Conservation (phyloP, 2,113 vertebrate species). For the Blennius ocellaris region DNA sequence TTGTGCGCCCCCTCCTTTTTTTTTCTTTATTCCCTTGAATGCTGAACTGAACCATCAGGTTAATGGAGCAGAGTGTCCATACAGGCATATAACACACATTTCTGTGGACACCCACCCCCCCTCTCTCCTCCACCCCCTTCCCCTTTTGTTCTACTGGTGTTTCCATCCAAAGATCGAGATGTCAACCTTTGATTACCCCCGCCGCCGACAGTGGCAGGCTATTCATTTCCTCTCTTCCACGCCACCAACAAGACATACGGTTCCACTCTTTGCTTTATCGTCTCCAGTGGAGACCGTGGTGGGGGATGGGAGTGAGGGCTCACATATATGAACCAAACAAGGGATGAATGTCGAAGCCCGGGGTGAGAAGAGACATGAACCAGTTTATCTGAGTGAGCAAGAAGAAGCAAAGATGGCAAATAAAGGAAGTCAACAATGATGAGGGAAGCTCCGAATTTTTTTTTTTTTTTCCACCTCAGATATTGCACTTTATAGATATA, state of each 20-base stretch:
- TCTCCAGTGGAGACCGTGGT: constrained; percentile 21
- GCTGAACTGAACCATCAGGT: constrained; percentile 48
- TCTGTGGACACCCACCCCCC: constrained; percentile 1
- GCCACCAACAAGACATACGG: constrained; percentile 63
- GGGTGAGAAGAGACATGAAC: constrained; percentile 59
- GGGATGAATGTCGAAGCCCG: constrained; percentile 56
- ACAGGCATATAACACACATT: constrained; percentile 22
- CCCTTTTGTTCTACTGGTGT: constrained; percentile 33
- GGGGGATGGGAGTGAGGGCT: constrained; percentile 60
- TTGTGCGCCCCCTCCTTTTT: constrained; percentile 24
- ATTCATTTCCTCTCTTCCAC: constrained; percentile 40
- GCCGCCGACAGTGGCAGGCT: constrained; percentile 26
- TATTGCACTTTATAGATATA: constrained; percentile 3
- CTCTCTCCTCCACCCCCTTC: too few species aligned
- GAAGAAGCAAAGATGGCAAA: constrained; percentile 31
- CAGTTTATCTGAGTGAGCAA: constrained; percentile 46
- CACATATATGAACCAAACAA: constrained; percentile 55
- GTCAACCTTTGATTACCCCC: constrained; percentile 50
- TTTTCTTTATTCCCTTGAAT: constrained; percentile 45
- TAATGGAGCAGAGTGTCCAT: constrained; percentile 38
- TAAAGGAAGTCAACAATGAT: constrained; percentile 6
- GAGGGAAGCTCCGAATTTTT: neutral
- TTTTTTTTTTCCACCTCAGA: constrained; percentile 3
- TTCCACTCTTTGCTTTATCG: constrained; percentile 50
- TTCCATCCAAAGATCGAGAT: constrained; percentile 50